Conservation (phyloP, 1,140 invertebrate genomes). For the Orussus abietinus region DNA sequence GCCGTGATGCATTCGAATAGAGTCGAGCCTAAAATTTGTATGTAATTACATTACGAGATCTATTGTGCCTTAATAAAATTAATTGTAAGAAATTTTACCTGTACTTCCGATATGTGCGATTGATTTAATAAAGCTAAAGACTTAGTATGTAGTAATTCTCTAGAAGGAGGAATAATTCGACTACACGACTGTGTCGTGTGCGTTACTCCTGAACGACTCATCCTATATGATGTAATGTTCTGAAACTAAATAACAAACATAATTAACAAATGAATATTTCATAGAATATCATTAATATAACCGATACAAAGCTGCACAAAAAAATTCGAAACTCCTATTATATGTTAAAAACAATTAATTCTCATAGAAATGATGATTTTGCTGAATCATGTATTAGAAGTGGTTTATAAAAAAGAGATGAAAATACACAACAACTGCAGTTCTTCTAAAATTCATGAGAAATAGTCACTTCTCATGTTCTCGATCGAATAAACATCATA, state of each 20-base stretch:
- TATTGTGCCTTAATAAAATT: constrained; percentile 1
- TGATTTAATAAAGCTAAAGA: not conserved
- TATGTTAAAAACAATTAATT: not conserved
- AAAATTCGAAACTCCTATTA: not conserved
- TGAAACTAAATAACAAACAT: constrained; percentile 27
- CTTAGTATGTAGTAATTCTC: constrained; percentile 6
- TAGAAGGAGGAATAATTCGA: constrained; percentile 20
- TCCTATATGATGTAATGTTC: constrained; percentile 30
- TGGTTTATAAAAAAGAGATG: not conserved
- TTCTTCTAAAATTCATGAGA: too few relatives aligned
- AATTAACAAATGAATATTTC: constrained; percentile 6
- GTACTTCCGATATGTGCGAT: not conserved
- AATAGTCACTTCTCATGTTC: too few relatives aligned
- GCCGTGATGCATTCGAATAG: constrained; percentile 52
- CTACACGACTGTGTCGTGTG: constrained; percentile 18
- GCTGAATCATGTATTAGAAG: not conserved
- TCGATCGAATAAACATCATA: constrained; percentile 6
- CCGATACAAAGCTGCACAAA: not conserved
- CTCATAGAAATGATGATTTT: not conserved
- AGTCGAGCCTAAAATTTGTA: constrained; percentile 32
- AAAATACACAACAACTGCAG: not conserved
- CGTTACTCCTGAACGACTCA: constrained; percentile 19
- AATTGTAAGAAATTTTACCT: too few relatives aligned
- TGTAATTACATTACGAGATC: not conserved
- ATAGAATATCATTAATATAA: constrained; percentile 9